A percentile compares a stretch with the other conserved stretches of the same genome.
Conservation (phyloP, 2,113 vertebrate species). For the Bos indicus region DNA sequence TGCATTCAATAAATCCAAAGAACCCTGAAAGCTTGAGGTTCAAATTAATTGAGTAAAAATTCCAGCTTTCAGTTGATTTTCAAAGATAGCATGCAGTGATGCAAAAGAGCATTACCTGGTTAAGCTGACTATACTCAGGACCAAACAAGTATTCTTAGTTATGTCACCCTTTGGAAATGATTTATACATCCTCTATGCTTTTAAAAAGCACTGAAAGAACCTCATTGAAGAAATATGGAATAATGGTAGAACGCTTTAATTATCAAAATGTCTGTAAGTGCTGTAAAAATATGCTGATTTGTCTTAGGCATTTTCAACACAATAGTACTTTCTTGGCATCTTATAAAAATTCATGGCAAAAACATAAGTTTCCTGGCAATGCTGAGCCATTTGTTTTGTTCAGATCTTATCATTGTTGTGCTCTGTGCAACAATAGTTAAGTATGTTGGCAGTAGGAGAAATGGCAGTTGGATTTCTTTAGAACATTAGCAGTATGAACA, state of each 20-base stretch:
- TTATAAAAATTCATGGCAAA: conserved; percentile 31
- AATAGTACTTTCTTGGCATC: neutral
- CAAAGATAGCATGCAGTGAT: neutral
- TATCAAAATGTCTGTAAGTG: neutral
- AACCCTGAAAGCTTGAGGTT: neutral
- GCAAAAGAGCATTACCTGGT: neutral
- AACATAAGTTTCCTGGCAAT: conserved; percentile 19
- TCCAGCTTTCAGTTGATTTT: neutral
- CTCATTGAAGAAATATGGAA: neutral
- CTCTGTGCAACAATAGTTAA: conserved; percentile 43
- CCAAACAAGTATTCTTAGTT: neutral
- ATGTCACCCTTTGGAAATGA: neutral
- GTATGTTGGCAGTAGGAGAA: conserved; percentile 31
- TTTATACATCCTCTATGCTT: neutral
- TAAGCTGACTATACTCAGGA: neutral
- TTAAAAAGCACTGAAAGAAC: neutral
- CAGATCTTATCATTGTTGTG: conserved; percentile 34
- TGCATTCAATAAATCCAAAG: neutral
- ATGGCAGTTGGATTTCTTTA: conserved; percentile 54
- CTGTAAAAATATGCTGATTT: conserved; percentile 14
- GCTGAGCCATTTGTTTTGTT: conserved; percentile 53
- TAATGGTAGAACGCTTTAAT: neutral
- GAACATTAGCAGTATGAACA: conserved; percentile 46
- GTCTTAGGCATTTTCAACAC: neutral
- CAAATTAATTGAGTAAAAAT: neutral